Evolutionary conservation across 2,797 vertebrate genomes (phyloP), one percentile per base, ranked within the genome.

Genomic region (Alectoris magna): DNA sequence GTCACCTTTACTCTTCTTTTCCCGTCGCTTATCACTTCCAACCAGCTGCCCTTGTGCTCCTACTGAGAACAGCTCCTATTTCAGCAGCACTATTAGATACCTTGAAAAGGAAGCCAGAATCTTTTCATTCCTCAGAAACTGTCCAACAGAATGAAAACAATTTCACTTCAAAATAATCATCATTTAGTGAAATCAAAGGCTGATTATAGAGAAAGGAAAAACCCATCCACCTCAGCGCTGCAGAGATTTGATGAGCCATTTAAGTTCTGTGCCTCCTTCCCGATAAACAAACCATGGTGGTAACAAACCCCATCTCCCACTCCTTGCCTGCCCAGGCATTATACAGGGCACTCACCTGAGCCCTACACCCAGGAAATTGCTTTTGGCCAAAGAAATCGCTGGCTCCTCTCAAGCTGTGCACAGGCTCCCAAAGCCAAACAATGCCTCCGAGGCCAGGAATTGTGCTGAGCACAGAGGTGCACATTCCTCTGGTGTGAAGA

Each of bases 401-500:
- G 43, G 21, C 36, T 66, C 56, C 49, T 71, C 39, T 56, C 62
- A 34, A 56, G 43, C 5, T 43, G 38, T 0, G 8, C 11, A 39
- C 53, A 84, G 66, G 26, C 14, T 46, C 58, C 41, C 0, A 3
- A 26, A 46, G 55, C 21, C 29, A 62, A 81, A n/a, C 59, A 72
- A 2, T 34, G 39, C 76, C 53, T 29, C 23, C 81, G 58, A 76
- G 31, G 51, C 21, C 58, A 60, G 31, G 60, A 78, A 39, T 1
- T 43, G 8, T 3, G 56, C 24, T 11, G 13, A 67, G 49, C 69
- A 24, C 67, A 69, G 55, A 46, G 70, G 49, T 13, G 7, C 1
- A 11, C 0, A 0, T 11, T 70, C 27, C 48, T 15, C 1, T 13
- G 21, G 29, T 14, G 36, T 7, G 39, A 76, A 58, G 62, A 41